These are phyloP conservation scores for Neria commutata DNA, from an alignment of 2,888 invertebrate species.

Conservation along the genomic window DNA sequence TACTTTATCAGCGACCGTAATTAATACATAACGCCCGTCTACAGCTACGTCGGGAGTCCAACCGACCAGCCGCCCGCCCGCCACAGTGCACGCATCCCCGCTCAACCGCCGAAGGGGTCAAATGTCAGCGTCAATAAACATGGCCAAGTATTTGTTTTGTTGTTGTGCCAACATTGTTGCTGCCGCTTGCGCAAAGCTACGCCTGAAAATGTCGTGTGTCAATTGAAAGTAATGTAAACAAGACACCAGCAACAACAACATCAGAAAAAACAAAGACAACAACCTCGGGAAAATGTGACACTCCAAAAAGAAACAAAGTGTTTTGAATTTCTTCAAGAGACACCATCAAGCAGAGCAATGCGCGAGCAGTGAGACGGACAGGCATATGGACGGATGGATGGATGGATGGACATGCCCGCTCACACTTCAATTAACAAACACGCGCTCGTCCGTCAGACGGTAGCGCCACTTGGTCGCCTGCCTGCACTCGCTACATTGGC, in stretches of 20 bases:
- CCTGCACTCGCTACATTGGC: conserved; percentile 22
- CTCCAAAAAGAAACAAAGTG: conserved; percentile 26
- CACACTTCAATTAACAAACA: conserved; percentile 24
- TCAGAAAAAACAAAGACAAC: neutral
- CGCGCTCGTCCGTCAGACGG: conserved; percentile 12
- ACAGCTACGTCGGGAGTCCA: too few relatives aligned
- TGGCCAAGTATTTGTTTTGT: conserved; percentile 34
- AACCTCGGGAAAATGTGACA: conserved; percentile 30
- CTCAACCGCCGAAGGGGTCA: conserved; percentile 6
- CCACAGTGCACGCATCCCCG: neutral
- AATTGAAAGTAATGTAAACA: conserved; percentile 54
- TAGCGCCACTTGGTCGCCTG: neutral
- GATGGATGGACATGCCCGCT: neutral
- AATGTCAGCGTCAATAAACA: conserved; percentile 14
- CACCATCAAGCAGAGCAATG: neutral
- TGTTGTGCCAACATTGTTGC: conserved; percentile 23
- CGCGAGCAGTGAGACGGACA: conserved; percentile 30
- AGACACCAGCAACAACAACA: conserved; percentile 18
- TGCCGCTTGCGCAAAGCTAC: neutral
- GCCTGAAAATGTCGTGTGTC: conserved; percentile 9
- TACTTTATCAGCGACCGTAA: neutral
- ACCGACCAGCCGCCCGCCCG: neutral
- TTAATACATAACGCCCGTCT: neutral
- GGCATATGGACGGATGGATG: neutral
- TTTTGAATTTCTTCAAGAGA: conserved; percentile 27